phyloP scores from a whole-genome alignment of 1,140 invertebrate genomes.

The Euborellia annulipes region DNA sequence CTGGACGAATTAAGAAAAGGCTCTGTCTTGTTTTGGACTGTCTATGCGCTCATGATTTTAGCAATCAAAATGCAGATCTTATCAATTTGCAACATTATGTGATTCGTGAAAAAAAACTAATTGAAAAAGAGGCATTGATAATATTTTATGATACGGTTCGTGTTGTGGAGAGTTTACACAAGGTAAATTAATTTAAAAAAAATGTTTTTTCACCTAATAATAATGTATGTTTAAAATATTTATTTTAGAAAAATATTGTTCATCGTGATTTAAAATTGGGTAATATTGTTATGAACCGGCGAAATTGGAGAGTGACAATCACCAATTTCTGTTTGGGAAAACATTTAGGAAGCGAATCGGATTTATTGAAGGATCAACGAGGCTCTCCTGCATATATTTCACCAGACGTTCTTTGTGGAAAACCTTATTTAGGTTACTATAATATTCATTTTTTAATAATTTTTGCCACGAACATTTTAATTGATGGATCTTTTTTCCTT shows the following conservation, averaged over 20 bases:
- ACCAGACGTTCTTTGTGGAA: slow-evolving; percentile 64
- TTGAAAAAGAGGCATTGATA: slow-evolving; percentile 55
- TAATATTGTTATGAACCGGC: slow-evolving; percentile 60
- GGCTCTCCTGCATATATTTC: slow-evolving; percentile 75
- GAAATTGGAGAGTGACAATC: slow-evolving; percentile 49
- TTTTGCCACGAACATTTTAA: neutral
- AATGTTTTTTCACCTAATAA: slow-evolving; percentile 4
- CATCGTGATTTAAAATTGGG: slow-evolving; percentile 69
- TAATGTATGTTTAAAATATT: slow-evolving; percentile 10
- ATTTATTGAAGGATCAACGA: slow-evolving; percentile 59
- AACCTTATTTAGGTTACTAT: slow-evolving; percentile 41
- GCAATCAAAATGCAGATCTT: slow-evolving; percentile 44
- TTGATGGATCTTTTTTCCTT: slow-evolving; percentile 1
- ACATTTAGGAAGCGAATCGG: slow-evolving; percentile 55
- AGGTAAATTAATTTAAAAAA: slow-evolving; percentile 29
- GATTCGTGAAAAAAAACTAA: slow-evolving; percentile 62
- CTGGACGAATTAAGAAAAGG: slow-evolving; percentile 41
- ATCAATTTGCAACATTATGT: slow-evolving; percentile 72
- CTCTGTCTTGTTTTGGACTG: slow-evolving; percentile 64
- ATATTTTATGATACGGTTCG: slow-evolving; percentile 64
- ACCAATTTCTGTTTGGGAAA: slow-evolving; percentile 75
- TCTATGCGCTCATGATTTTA: slow-evolving; percentile 57
- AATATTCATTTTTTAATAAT: neutral
- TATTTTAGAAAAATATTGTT: slow-evolving; percentile 57
- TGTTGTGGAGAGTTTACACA: slow-evolving; percentile 59